Conservation (phyloP, 1,140 invertebrate species). For the Aphelinus atriplicis region DNA sequence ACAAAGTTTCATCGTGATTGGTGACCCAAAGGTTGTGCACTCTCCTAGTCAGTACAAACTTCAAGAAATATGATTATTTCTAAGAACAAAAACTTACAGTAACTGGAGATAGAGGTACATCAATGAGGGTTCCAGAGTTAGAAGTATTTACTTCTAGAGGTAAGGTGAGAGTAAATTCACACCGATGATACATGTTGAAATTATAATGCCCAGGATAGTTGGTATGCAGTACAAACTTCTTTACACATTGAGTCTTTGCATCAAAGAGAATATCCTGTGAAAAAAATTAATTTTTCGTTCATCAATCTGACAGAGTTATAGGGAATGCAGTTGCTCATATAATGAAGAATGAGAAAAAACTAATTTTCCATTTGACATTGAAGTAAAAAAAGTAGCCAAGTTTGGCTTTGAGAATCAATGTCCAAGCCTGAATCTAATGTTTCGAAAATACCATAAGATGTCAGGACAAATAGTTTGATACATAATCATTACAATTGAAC, state of each 20-base stretch:
- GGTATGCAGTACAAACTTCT: constrained; percentile 97
- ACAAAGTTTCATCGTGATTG: no score
- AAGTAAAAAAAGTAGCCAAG: no score
- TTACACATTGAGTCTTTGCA: constrained; percentile 90
- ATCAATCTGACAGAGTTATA: no score
- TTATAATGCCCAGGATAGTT: constrained; percentile 99
- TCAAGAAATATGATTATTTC: no score
- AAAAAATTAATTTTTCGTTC: constrained; percentile 22
- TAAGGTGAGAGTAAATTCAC: constrained; percentile 85
- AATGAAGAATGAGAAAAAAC: neutral
- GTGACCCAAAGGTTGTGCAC: no score
- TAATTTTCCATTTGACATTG: no score
- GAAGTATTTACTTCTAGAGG: constrained; percentile 68
- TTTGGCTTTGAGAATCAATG: no score
- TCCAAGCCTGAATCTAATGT: no score
- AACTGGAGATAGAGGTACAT: constrained; percentile 70
- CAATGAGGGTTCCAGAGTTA: constrained; percentile 69
- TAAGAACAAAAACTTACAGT: constrained; percentile 61
- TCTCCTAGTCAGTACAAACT: no score
- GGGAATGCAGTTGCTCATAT: neutral
- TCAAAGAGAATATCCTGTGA: constrained; percentile 96
- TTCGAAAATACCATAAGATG: no score
- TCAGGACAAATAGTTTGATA: no score
- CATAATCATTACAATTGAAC: no score
- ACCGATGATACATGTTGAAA: constrained; percentile 97